Percentiles rank a stretch among this genome's conserved stretches.
Evolutionary conservation across 1,140 invertebrate species (phyloP).

Genomic region (Scaptomyza hsui): DNA sequence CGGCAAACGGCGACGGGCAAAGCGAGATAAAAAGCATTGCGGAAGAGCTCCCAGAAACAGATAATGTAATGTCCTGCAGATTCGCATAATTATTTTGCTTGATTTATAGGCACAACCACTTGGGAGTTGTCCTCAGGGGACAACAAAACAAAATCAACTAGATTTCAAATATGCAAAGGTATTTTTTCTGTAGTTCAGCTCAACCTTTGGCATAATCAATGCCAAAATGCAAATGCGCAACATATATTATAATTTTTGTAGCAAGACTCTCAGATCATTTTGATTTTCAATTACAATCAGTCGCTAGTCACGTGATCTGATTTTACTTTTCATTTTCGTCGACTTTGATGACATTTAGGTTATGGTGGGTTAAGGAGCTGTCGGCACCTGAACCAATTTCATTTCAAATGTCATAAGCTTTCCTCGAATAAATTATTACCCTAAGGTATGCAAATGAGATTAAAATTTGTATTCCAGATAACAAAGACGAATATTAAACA

Average conservation of each 20-base stretch:
- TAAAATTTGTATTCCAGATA: background rate
- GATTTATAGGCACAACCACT: constrained; percentile 56
- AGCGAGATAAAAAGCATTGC: constrained; percentile 59
- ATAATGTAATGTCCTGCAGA: constrained; percentile 62
- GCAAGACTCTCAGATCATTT: background rate
- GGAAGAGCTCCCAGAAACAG: constrained; percentile 41
- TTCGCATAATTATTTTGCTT: constrained; percentile 75
- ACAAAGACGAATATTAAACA: background rate
- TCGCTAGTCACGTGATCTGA: constrained; percentile 9
- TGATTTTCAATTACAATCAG: constrained; percentile 15
- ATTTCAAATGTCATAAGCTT: background rate
- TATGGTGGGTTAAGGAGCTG: background rate
- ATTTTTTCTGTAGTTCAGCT: background rate
- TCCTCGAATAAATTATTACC: background rate
- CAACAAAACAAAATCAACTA: constrained; percentile 10
- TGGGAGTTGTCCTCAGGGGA: constrained; percentile 13
- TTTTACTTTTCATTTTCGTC: background rate
- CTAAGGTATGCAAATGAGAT: background rate
- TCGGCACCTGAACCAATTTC: background rate
- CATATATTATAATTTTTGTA: constrained; percentile 5
- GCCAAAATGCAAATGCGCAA: constrained; percentile 18
- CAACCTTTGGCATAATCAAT: constrained; percentile 21
- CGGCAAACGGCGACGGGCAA: too few relatives aligned
- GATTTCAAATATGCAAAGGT: constrained; percentile 17
- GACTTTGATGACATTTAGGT: background rate